These are phyloP conservation scores for Prenolepis imparis DNA, from an alignment of 2,888 invertebrate species.

Conservation along the genomic window DNA sequence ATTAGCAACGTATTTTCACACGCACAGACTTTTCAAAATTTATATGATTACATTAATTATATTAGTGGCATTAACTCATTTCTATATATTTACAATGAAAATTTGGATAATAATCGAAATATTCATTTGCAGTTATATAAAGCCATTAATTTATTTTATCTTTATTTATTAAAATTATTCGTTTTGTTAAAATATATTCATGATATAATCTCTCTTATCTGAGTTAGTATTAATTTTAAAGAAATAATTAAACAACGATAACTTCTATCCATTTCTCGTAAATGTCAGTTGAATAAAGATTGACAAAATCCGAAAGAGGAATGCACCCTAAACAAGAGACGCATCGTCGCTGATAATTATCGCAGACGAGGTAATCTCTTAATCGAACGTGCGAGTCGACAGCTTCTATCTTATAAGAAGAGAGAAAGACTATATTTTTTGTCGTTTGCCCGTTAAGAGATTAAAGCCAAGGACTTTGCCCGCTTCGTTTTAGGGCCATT, in stretches of 20 bases:
- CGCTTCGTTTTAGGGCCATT: conserved; percentile 83
- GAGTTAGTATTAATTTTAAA: neutral
- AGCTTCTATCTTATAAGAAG: conserved; percentile 66
- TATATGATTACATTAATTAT: neutral
- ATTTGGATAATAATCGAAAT: neutral
- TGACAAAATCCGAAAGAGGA: neutral
- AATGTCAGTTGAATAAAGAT: neutral
- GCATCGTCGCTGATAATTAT: conserved; percentile 62
- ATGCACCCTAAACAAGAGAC: neutral
- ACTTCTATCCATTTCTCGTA: neutral
- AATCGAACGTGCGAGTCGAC: conserved; percentile 73
- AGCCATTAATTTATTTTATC: neutral
- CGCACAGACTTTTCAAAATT: neutral
- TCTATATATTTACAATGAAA: neutral
- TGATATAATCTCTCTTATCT: neutral
- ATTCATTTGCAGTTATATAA: neutral
- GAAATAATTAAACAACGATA: neutral
- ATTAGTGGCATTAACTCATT: neutral
- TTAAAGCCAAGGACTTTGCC: conserved; percentile 80
- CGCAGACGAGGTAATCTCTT: conserved; percentile 77
- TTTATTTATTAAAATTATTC: neutral
- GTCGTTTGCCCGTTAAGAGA: conserved; percentile 84
- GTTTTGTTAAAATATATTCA: neutral
- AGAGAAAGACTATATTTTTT: conserved; percentile 81
- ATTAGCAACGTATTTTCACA: neutral